These are phyloP conservation scores for Pseudomyrmex flavicornis DNA, from an alignment of 1,140 invertebrate species.

Conservation along the genomic window DNA sequence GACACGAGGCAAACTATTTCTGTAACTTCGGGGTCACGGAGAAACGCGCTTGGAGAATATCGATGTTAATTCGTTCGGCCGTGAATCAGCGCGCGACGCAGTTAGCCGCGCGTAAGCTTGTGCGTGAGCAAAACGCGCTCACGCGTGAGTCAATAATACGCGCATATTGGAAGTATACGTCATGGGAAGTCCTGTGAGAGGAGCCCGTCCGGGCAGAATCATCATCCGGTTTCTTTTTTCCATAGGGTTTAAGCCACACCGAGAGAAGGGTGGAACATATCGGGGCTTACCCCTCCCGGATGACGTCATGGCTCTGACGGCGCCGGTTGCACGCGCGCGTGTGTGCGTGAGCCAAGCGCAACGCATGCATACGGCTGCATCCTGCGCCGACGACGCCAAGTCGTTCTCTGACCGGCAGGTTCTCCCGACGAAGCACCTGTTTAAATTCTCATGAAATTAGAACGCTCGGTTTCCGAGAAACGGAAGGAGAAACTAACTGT, in stretches of 20 bases:
- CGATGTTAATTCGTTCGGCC: slow-evolving; percentile 26
- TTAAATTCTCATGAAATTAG: slow-evolving; percentile 61
- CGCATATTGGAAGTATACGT: slow-evolving; percentile 67
- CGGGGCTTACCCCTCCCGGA: slow-evolving; percentile 66
- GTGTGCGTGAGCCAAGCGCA: neutral
- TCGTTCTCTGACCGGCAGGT: slow-evolving; percentile 25
- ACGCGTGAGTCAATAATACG: slow-evolving; percentile 63
- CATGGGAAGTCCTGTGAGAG: slow-evolving; percentile 74
- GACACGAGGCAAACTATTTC: neutral
- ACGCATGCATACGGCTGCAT: neutral
- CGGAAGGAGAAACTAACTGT: slow-evolving; percentile 13
- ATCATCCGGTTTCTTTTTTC: slow-evolving; percentile 79
- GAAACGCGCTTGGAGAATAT: neutral
- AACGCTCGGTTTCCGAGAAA: slow-evolving; percentile 17
- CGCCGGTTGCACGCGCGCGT: neutral
- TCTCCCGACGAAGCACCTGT: slow-evolving; percentile 52
- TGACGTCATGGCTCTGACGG: slow-evolving; percentile 70
- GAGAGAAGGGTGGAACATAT: slow-evolving; percentile 66
- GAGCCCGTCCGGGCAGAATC: slow-evolving; percentile 68
- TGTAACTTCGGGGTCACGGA: neutral
- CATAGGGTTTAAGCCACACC: slow-evolving; percentile 56
- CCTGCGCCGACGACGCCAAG: slow-evolving; percentile 8
- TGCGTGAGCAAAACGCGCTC: slow-evolving; percentile 20
- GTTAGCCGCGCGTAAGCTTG: slow-evolving; percentile 25
- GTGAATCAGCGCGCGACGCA: slow-evolving; percentile 44